A percentile compares a stretch with the other conserved stretches of the same genome.
Evolutionary conservation across 1,140 invertebrate species (phyloP).

Genomic region (Reticulitermes speratus): DNA sequence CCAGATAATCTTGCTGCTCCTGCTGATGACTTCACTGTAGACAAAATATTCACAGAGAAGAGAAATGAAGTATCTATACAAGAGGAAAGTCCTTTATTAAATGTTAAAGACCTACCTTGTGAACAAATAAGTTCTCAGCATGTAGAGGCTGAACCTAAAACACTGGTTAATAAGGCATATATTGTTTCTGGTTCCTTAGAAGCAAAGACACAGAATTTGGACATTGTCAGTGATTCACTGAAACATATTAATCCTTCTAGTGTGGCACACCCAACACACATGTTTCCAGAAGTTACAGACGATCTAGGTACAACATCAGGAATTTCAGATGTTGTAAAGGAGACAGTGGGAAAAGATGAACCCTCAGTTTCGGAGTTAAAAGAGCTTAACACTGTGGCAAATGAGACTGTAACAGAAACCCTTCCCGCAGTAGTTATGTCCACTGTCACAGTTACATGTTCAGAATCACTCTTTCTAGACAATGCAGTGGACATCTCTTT

Average conservation of each 20-base stretch:
- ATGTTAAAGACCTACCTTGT: not conserved
- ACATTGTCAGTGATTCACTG: not conserved
- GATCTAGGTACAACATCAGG: not conserved
- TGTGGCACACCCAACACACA: not conserved
- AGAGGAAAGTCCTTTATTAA: not conserved
- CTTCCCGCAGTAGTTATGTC: not conserved
- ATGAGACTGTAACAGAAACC: not conserved
- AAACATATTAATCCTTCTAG: not conserved
- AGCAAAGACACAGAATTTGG: not conserved
- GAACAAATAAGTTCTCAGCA: not conserved
- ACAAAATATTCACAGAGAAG: not conserved
- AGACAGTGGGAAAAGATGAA: not conserved
- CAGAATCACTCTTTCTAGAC: not conserved
- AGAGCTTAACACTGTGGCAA: not conserved
- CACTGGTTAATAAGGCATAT: not conserved
- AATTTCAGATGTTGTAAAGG: not conserved
- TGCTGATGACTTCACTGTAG: not conserved
- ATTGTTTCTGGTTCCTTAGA: not conserved
- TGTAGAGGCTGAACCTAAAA: not conserved
- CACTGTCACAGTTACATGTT: not conserved
- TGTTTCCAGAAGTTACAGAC: not conserved
- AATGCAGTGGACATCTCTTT: not conserved
- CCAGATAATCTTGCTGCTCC: not conserved
- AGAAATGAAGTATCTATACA: not conserved
- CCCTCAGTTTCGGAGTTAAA: not conserved